Percentiles rank a stretch among this genome's conserved stretches.
Evolutionary conservation across 2,888 invertebrate species (phyloP).

Genomic region (Brachypterus glaber): DNA sequence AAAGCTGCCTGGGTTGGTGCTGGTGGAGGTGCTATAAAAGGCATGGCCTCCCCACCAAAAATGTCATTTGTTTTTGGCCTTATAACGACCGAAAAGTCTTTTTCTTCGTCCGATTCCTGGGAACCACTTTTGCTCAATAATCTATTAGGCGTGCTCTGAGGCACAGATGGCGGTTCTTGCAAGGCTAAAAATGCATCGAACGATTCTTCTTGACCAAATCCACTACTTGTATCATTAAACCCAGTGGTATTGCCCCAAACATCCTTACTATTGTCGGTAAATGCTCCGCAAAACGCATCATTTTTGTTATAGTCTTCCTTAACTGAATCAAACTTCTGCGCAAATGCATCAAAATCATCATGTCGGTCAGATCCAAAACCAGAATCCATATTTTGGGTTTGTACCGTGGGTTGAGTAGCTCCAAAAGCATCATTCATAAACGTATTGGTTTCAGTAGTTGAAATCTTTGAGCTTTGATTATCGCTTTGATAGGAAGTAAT

Average conservation of each 20-base stretch:
- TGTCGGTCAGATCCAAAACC: background rate
- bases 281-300: constrained; percentile 46
- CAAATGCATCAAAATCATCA: constrained; percentile 78
- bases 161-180: constrained; percentile 61
- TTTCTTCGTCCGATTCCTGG: constrained; percentile 68
- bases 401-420: background rate
- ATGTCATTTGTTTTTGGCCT: constrained; percentile 50
- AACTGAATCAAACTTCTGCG: constrained; percentile 77
- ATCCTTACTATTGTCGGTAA: constrained; percentile 36
- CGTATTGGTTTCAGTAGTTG: background rate
- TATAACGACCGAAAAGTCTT: constrained; percentile 74
- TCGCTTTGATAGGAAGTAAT: background rate
- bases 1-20: constrained; percentile 44
- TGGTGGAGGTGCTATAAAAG: constrained; percentile 66
- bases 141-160: constrained; percentile 56
- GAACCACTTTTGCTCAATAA: constrained; percentile 55
- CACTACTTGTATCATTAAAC: constrained; percentile 35
- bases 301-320: constrained; percentile 39
- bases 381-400: constrained; percentile 12
- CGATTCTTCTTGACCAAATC: constrained; percentile 62
- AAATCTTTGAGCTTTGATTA: no score
- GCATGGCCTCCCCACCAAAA: constrained; percentile 47
- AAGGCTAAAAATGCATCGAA: constrained; percentile 75
- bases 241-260: constrained; percentile 35
- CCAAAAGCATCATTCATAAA: background rate